These are phyloP conservation scores for Ptychoptera contaminata DNA, from an alignment of 2,888 invertebrate species.

Conservation along the genomic window DNA sequence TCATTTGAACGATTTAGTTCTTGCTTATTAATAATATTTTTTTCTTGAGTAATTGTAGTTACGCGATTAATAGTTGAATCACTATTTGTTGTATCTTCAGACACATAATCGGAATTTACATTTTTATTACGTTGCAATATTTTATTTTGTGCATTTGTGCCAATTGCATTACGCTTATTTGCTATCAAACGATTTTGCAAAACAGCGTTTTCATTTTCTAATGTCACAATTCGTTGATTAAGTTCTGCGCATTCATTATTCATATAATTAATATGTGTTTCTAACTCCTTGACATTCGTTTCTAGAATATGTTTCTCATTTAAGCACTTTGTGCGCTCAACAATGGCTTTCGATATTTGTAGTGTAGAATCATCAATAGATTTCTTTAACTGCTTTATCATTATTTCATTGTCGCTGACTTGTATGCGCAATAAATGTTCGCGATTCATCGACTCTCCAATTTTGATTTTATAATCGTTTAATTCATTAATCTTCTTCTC, in stretches of 20 bases:
- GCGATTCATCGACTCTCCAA: no score
- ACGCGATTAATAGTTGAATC: conserved; percentile 19
- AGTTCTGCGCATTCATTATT: conserved; percentile 20
- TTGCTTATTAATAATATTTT: conserved; percentile 2
- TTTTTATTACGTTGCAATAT: neutral
- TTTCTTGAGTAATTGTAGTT: conserved; percentile 2
- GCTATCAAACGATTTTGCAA: conserved; percentile 16
- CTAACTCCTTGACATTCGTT: conserved; percentile 22
- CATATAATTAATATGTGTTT: conserved; percentile 12
- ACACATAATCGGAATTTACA: conserved; percentile 14
- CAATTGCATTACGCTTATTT: conserved; percentile 12
- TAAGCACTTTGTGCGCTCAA: conserved; percentile 56
- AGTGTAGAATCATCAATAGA: conserved; percentile 56
- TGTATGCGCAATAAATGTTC: conserved; percentile 18
- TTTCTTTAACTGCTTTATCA: conserved; percentile 36
- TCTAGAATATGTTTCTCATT: conserved; percentile 54
- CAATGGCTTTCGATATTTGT: conserved; percentile 55
- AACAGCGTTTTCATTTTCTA: conserved; percentile 23
- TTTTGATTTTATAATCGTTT: conserved; percentile 15
- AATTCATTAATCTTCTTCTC: conserved; percentile 35
- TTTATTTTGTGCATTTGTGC: conserved; percentile 3
- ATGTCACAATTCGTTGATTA: conserved; percentile 19
- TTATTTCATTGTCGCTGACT: conserved; percentile 28
- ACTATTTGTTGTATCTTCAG: conserved; percentile 34
- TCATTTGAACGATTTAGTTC: conserved; percentile 8